Percentiles rank a stretch among this genome's conserved stretches.
Evolutionary conservation across 1,140 invertebrate species (phyloP).

Genomic region (Ips typographus): DNA sequence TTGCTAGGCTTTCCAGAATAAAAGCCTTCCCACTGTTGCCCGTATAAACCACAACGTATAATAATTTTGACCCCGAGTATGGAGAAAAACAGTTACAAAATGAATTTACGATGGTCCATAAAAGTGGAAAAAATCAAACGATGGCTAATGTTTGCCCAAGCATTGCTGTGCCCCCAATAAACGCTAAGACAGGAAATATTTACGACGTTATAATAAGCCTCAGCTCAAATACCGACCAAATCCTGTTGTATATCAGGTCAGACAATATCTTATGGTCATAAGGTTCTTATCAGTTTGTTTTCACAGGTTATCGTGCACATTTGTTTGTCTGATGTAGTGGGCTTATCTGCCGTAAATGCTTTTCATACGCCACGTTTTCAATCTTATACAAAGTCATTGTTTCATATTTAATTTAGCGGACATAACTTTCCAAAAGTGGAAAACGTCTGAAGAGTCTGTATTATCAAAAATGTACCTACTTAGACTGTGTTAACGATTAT

Average conservation of each 20-base stretch:
- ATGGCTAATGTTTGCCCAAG: slow-evolving; percentile 25
- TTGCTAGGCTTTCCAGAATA: no score
- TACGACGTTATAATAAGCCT: slow-evolving; percentile 27
- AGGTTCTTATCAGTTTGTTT: slow-evolving; percentile 36
- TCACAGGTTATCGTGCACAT: slow-evolving; percentile 38
- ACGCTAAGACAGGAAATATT: slow-evolving; percentile 34
- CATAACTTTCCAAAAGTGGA: neutral
- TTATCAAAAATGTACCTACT: no score
- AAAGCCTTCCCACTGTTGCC: no score
- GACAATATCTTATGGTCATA: slow-evolving; percentile 39
- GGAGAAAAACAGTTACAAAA: slow-evolving; percentile 1
- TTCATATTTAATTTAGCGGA: neutral
- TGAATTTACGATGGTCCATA: slow-evolving; percentile 13
- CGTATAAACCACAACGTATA: no score
- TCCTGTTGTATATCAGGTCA: slow-evolving; percentile 39
- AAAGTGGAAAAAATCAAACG: slow-evolving; percentile 23
- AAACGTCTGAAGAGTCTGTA: no score
- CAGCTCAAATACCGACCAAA: slow-evolving; percentile 30
- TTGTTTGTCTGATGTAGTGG: slow-evolving; percentile 36
- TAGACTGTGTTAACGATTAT: neutral
- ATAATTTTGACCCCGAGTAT: no score
- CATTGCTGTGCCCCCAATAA: slow-evolving; percentile 26
- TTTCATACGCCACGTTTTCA: slow-evolving; percentile 23
- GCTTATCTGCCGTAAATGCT: slow-evolving; percentile 31
- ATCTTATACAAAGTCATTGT: slow-evolving; percentile 19